Base-by-base conservation (phyloP, 1,140 invertebrate species). In the Trichonephila inaurata region DNA sequence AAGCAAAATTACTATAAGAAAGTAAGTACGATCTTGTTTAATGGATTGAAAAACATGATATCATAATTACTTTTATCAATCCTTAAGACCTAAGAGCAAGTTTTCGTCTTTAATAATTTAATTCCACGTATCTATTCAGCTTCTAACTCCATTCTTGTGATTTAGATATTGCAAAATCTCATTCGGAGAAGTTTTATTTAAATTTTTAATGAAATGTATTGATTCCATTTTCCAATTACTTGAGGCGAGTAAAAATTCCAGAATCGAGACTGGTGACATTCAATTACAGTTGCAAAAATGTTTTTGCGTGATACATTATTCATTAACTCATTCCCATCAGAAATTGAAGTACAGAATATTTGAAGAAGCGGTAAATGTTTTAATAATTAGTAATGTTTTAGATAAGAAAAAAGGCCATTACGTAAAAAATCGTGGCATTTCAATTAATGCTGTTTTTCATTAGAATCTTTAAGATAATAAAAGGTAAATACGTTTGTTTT, bases 171-270 rank as follows among this genome's bases (percentile, higher is more conserved):
- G 83, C 28, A 85, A 58, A 85, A 85, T 24, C 14, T 28, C n/a
- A 10, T 60, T 85, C 40, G 28, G 83, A 28, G 18, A 24, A 40
- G 12, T 77, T 72, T 85, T 60, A 14, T 85, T 85, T 85, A 85
- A 85, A 60, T 58, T 85, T 85, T 85, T 58, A 85, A 85, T 85
- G 40, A 85, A 85, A 85, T n/a, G 12, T 61, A 85, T 85, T 85
- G 83, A 85, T 85, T 85, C 28, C 51, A 61, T 85, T 61, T 60
- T 85, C n/a, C 83, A 85, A 85, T 85, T 85, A 77, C 33, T 77
- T 77, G 72, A 5, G 72, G 72, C 28, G 28, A 77, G 33, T 40
- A 28, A 18, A 28, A 77, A 18, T 77, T 14, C 33, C 16, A 69
- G 66, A 69, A 77, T 28, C 16, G 10, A 16, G 6, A 77, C 33